Evolutionary conservation across 2,113 vertebrate genomes (phyloP).

Genomic region (Rana temporaria): DNA sequence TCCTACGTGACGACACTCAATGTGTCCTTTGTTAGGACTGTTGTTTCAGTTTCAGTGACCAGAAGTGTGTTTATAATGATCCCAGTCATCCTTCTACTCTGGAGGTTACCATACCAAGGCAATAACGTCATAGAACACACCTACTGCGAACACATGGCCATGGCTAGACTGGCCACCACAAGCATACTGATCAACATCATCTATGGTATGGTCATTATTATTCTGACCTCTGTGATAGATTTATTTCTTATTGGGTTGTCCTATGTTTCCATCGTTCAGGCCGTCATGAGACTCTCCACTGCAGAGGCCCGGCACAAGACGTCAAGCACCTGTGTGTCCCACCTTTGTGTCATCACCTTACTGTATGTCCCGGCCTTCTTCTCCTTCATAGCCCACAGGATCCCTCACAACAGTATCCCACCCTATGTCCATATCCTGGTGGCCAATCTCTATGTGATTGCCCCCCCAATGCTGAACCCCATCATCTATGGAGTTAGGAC

Average conservation of each 20-base stretch:
- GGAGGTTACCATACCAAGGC: conserved; percentile 57
- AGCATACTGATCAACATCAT: conserved; percentile 58
- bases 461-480: conserved; percentile 50
- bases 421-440: conserved; percentile 48
- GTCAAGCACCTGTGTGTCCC: conserved; percentile 60
- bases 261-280: conserved; percentile 53
- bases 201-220: conserved; percentile 53
- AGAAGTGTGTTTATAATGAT: conserved; percentile 53
- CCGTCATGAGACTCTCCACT: conserved; percentile 48
- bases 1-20: conserved; percentile 58
- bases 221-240: conserved; percentile 58
- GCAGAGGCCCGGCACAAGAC: conserved; percentile 55
- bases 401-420: conserved; percentile 40
- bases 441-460: conserved; percentile 39
- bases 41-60: conserved; percentile 16
- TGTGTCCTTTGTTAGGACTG: conserved; percentile 12
- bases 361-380: conserved; percentile 62
- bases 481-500: conserved; percentile 49
- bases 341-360: conserved; percentile 59
- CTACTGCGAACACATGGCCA: conserved; percentile 61
- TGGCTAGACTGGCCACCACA: conserved; percentile 59
- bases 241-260: conserved; percentile 58
- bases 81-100: conserved; percentile 59
- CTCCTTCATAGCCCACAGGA: conserved; percentile 55
- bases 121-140: conserved; percentile 58